phyloP scores from a whole-genome alignment of 2,888 invertebrate species.

The Lepetodrilus schrolli region DNA sequence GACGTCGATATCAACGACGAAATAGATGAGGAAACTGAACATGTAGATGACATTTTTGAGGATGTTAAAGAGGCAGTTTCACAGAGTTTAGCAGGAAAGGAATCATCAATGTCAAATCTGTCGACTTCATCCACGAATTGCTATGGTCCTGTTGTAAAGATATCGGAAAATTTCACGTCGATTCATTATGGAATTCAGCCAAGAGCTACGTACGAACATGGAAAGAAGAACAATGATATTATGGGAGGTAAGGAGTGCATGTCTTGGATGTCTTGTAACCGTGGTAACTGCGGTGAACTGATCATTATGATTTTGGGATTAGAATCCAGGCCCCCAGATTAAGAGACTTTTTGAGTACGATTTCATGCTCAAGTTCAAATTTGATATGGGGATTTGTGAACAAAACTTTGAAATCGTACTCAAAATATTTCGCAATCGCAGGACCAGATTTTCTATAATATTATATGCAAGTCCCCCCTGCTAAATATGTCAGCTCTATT shows the following conservation, averaged over 20 bases:
- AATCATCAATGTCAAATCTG: conserved; percentile 44
- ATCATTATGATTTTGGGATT: no score
- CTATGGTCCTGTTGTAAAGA: conserved; percentile 47
- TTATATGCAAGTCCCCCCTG: no score
- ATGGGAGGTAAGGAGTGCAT: conserved; percentile 64
- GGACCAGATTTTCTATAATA: no score
- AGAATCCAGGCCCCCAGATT: no score
- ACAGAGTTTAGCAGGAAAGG: conserved; percentile 44
- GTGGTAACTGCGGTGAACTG: no score
- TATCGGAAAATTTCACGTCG: conserved; percentile 61
- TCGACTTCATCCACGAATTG: conserved; percentile 37
- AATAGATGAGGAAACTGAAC: conserved; percentile 33
- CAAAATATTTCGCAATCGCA: no score
- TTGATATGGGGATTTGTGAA: no score
- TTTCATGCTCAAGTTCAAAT: no score
- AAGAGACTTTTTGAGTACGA: no score
- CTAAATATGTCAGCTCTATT: no score
- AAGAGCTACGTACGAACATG: conserved; percentile 67
- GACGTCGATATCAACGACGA: conserved; percentile 43
- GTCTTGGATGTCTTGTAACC: no score
- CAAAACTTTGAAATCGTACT: no score
- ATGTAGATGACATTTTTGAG: conserved; percentile 52
- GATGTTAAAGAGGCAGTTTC: conserved; percentile 52
- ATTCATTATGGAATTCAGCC: conserved; percentile 68
- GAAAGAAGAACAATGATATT: conserved; percentile 66